Conservation (phyloP, 2,113 vertebrate genomes). For the Pangasianodon gigas region DNA sequence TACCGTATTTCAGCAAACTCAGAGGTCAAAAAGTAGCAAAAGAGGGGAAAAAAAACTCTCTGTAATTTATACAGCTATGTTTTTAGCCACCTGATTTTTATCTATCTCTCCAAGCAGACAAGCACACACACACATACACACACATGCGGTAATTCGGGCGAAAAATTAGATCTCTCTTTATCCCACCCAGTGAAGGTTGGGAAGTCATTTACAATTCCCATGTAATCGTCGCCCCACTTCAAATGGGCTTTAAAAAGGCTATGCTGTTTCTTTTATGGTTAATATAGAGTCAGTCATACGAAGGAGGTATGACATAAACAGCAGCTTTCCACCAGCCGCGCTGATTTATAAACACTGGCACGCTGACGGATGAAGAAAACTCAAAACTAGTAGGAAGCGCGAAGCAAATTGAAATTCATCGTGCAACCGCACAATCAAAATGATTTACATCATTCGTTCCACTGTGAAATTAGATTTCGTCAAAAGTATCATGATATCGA, state of each 20-base stretch:
- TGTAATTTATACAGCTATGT: neutral
- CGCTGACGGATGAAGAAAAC: conserved; percentile 16
- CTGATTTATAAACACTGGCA: conserved; percentile 38
- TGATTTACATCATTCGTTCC: conserved; percentile 34
- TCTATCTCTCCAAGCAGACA: neutral
- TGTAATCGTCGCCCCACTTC: neutral
- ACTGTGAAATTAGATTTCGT: conserved; percentile 23
- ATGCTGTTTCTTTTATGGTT: neutral
- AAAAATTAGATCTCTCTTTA: neutral
- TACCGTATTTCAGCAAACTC: conserved; percentile 17
- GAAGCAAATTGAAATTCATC: conserved; percentile 9
- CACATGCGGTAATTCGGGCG: neutral
- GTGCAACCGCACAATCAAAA: conserved; percentile 13
- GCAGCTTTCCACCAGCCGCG: neutral
- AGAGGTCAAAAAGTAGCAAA: conserved; percentile 17
- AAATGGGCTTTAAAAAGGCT: neutral
- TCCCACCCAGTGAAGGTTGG: neutral
- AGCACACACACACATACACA: neutral
- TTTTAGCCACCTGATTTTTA: conserved; percentile 1
- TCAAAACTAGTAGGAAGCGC: neutral
- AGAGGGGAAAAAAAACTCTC: too few species aligned
- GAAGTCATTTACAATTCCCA: neutral
- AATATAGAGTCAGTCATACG: conserved; percentile 5
- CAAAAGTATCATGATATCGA: conserved; percentile 15
- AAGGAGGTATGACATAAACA: conserved; percentile 16